Evolutionary conservation across 2,888 invertebrate genomes (phyloP).

Genomic region (Ophion ellenae): DNA sequence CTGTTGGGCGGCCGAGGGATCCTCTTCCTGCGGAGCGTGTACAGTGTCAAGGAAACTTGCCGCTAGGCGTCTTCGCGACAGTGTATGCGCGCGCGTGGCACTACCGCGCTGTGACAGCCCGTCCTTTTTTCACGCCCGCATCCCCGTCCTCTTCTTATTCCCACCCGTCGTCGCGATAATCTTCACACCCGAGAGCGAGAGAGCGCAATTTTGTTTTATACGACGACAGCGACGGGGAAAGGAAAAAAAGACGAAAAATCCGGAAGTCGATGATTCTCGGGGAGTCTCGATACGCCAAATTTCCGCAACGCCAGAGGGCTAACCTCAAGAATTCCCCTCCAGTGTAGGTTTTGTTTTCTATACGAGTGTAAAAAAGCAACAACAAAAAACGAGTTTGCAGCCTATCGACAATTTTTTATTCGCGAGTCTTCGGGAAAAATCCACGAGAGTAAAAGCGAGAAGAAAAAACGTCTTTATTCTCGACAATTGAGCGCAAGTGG

Average conservation of each 20-base stretch:
- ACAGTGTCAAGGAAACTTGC: constrained; percentile 1
- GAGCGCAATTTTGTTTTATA: constrained; percentile 2
- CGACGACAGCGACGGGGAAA: no score
- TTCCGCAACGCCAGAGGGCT: constrained; percentile 22
- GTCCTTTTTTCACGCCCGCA: constrained; percentile 29
- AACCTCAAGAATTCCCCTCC: constrained; percentile 37
- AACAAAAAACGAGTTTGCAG: not conserved
- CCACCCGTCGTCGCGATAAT: constrained; percentile 10
- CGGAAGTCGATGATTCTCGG: not conserved
- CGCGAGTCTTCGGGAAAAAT: not conserved
- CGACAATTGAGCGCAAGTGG: constrained; percentile 14
- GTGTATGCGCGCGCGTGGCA: constrained; percentile 25
- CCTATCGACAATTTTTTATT: constrained; percentile 1
- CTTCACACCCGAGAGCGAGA: not conserved
- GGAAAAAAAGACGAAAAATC: not conserved
- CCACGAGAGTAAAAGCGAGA: not conserved
- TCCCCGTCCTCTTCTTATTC: constrained; percentile 27
- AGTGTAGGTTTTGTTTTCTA: constrained; percentile 25
- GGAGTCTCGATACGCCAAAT: not conserved
- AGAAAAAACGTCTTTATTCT: not conserved
- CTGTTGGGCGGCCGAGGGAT: not conserved
- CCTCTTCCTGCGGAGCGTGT: not conserved
- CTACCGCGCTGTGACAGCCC: constrained; percentile 15
- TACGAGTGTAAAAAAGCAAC: not conserved
- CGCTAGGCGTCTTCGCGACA: constrained; percentile 17